phyloP scores from a whole-genome alignment of 2,888 invertebrate species.

The Acrobasis repandana region DNA sequence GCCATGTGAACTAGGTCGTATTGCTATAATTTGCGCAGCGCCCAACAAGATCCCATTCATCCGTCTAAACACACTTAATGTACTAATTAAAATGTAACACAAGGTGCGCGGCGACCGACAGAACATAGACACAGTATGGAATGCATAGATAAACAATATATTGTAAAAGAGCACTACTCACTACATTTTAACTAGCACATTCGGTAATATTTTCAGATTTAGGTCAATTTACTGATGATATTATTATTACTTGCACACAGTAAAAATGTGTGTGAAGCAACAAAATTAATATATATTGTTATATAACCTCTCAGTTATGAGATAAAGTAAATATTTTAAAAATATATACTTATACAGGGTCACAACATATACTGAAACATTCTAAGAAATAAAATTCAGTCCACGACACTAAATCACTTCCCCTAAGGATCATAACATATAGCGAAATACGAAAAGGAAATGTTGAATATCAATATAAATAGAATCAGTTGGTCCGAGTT shows the following conservation, averaged over 20 bases:
- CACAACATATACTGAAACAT: too few species aligned
- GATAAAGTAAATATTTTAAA: too few species aligned
- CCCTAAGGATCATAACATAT: too few species aligned
- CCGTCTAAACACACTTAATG: constrained; percentile 49
- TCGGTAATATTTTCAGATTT: constrained; percentile 76
- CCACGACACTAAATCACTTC: too few species aligned
- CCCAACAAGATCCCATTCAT: constrained; percentile 40
- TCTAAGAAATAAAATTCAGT: too few species aligned
- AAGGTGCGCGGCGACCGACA: constrained; percentile 41
- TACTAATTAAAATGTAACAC: constrained; percentile 73
- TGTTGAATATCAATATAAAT: too few species aligned
- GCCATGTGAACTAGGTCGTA: too few species aligned
- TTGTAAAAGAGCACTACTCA: constrained; percentile 47
- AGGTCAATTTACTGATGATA: not conserved
- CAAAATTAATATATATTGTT: too few species aligned
- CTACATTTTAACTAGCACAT: constrained; percentile 78
- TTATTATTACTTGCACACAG: not conserved
- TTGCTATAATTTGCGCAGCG: constrained; percentile 1
- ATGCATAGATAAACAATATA: constrained; percentile 49
- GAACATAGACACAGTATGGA: constrained; percentile 45
- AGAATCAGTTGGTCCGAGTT: too few species aligned
- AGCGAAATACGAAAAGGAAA: too few species aligned
- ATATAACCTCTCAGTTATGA: too few species aligned
- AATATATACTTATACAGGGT: too few species aligned
- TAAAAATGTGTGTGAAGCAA: not conserved